A percentile compares a stretch with the other conserved stretches of the same genome.
Evolutionary conservation across 2,888 invertebrate genomes (phyloP).

Genomic region (Tryphoninae sp.): DNA sequence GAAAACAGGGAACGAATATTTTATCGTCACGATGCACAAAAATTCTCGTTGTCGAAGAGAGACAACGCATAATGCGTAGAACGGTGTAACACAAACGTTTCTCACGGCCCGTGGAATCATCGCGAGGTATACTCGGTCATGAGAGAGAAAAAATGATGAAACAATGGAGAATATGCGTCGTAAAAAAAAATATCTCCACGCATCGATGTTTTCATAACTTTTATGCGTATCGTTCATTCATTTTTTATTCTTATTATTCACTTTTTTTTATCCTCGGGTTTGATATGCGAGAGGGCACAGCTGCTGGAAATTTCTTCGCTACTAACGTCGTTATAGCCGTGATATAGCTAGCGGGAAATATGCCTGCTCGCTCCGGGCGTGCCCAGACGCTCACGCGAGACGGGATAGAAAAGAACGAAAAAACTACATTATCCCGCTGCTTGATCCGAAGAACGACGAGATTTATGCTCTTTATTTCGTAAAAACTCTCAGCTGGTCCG

Average conservation of each 20-base stretch:
- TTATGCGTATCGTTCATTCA: neutral
- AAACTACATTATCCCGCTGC: constrained; percentile 40
- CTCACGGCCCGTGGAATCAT: neutral
- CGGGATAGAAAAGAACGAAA: constrained; percentile 20
- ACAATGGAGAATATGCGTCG: neutral
- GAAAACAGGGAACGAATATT: constrained; percentile 4
- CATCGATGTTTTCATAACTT: neutral
- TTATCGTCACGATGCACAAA: neutral
- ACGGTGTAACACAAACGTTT: neutral
- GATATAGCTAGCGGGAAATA: too few species aligned
- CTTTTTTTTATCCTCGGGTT: too few species aligned
- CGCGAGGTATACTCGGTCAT: neutral
- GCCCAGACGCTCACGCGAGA: neutral
- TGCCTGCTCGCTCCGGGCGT: neutral
- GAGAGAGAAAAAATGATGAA: neutral
- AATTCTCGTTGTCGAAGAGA: neutral
- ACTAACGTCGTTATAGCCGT: neutral
- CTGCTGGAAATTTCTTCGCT: neutral
- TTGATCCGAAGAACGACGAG: constrained; percentile 16
- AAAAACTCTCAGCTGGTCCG: constrained; percentile 34
- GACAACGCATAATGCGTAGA: neutral
- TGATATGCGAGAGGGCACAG: neutral
- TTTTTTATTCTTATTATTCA: neutral
- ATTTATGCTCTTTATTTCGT: constrained; percentile 66
- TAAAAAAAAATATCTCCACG: neutral